phyloP scores from a whole-genome alignment of 1,140 invertebrate species.

The Cydia splendana region DNA sequence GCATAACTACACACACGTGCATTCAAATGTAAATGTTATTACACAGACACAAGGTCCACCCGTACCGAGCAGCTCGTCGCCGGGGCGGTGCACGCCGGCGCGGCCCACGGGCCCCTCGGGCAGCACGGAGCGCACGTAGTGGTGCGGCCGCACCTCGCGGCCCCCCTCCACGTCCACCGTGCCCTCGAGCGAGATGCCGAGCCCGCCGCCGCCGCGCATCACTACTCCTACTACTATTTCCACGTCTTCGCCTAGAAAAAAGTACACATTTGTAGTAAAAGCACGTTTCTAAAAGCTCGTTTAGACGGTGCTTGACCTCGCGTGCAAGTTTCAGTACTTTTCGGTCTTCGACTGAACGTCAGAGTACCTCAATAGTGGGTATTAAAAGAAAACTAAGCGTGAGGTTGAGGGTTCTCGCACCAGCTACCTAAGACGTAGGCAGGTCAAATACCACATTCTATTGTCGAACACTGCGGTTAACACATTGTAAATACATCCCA shows the following conservation, averaged over 20 bases:
- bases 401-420: too few species aligned
- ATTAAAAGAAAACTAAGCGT: too few species aligned
- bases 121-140: slow-evolving; percentile 96
- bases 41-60: background rate
- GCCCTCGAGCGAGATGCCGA: slow-evolving; percentile 97
- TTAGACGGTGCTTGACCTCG: too few species aligned
- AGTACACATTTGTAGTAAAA: background rate
- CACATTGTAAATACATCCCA: too few species aligned
- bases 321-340: too few species aligned
- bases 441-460: too few species aligned
- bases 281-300: too few species aligned
- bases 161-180: slow-evolving; percentile 97
- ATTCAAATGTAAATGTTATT: too few species aligned
- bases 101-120: slow-evolving; percentile 96
- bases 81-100: slow-evolving; percentile 89
- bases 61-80: slow-evolving; percentile 93
- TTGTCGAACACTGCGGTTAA: too few species aligned
- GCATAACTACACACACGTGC: slow-evolving; percentile 75
- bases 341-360: too few species aligned
- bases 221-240: slow-evolving; percentile 94
- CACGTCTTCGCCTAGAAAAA: slow-evolving; percentile 84
- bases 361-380: too few species aligned
- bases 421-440: too few species aligned
- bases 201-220: slow-evolving; percentile 91
- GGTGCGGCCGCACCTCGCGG: slow-evolving; percentile 93